phyloP scores from a whole-genome alignment of 2,888 invertebrate genomes.

The Thyatira batis region DNA sequence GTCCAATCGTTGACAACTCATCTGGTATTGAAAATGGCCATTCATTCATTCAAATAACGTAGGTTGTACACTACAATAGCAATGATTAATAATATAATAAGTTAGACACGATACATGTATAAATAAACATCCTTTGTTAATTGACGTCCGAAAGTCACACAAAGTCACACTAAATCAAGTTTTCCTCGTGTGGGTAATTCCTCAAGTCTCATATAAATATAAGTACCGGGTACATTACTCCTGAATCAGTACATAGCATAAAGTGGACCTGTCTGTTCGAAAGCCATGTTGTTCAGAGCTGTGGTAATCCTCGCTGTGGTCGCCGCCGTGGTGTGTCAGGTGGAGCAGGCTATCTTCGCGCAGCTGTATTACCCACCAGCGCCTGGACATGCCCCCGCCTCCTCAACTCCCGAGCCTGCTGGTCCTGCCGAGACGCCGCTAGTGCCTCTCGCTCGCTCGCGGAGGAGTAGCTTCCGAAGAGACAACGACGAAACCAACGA shows the following conservation, averaged over 20 bases:
- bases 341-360: slow-evolving; percentile 24
- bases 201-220: background rate
- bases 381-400: background rate
- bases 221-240: background rate
- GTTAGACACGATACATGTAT: too few species aligned
- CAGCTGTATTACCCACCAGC: slow-evolving; percentile 26
- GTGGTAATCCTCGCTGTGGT: slow-evolving; percentile 1
- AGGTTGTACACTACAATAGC: too few species aligned
- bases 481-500: slow-evolving; percentile 25
- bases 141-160: too few species aligned
- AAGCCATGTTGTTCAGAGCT: slow-evolving; percentile 6
- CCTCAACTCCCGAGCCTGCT: background rate
- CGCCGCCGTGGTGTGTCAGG: slow-evolving; percentile 17
- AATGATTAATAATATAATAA: too few species aligned
- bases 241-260: background rate
- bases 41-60: too few species aligned
- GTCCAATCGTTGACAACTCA: too few species aligned
- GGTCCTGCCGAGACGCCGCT: background rate
- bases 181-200: background rate
- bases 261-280: background rate
- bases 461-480: slow-evolving; percentile 29
- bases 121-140: too few species aligned
- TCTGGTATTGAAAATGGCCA: too few species aligned
- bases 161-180: background rate
- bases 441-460: slow-evolving; percentile 6